Conservation (phyloP, 2,888 invertebrate species). For the Torymus tubicola region DNA sequence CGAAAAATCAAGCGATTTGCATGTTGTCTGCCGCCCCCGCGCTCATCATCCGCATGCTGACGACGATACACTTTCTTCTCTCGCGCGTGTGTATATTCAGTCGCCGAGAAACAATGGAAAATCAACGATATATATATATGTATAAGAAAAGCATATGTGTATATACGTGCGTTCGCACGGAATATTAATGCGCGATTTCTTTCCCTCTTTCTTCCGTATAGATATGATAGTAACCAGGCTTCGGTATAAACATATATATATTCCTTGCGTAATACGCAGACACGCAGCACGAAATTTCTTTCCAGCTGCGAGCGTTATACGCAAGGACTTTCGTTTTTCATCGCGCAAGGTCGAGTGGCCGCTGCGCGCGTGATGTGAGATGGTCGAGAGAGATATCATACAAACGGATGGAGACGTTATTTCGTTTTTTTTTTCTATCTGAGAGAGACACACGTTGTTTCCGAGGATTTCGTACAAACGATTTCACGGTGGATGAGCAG, state of each 20-base stretch:
- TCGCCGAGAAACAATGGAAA: no score
- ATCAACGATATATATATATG: no score
- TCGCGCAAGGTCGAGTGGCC: slow-evolving; percentile 58
- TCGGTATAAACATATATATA: not conserved
- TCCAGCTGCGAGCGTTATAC: slow-evolving; percentile 45
- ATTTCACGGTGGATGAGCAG: no score
- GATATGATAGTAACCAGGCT: no score
- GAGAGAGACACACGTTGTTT: not conserved
- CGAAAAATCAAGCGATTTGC: not conserved
- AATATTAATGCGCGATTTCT: no score
- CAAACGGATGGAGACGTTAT: not conserved
- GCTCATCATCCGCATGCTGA: not conserved
- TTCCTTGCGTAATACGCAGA: slow-evolving; percentile 36
- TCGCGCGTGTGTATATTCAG: no score
- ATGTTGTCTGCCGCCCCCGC: no score
- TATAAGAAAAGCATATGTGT: no score
- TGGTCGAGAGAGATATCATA: not conserved
- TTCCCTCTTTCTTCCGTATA: no score
- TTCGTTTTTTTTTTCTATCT: not conserved
- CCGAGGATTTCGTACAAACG: no score
- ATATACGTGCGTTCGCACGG: no score
- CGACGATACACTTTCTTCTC: slow-evolving; percentile 16
- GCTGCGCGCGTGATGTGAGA: no score
- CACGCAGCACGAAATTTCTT: slow-evolving; percentile 60
- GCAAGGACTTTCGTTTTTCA: slow-evolving; percentile 63